Evolutionary conservation across 2,797 vertebrate genomes (phyloP).

Genomic region (Glossophaga mutica): DNA sequence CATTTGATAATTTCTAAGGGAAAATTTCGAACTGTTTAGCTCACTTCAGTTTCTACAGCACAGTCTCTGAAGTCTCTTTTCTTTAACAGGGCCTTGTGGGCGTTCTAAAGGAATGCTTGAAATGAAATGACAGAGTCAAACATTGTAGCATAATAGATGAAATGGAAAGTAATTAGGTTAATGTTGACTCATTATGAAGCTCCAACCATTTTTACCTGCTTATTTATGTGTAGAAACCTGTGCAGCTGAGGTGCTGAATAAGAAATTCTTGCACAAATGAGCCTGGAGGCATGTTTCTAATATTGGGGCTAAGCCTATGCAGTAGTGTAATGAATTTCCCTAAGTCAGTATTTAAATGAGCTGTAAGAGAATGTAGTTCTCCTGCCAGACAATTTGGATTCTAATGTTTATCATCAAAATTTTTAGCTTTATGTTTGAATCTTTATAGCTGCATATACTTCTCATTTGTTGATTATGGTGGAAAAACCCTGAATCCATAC

Average conservation of each 20-base stretch:
- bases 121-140: conserved; percentile 74
- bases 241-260: conserved; percentile 68
- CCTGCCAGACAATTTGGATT: conserved; percentile 50
- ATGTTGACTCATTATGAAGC: conserved; percentile 76
- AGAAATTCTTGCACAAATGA: conserved; percentile 71
- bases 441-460: conserved; percentile 2
- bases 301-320: conserved; percentile 67
- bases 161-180: conserved; percentile 78
- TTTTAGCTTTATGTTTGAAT: conserved; percentile 50
- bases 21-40: conserved; percentile 64
- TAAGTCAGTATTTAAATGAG: conserved; percentile 73
- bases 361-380: conserved; percentile 54
- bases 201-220: conserved; percentile 72
- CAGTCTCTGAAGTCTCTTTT: conserved; percentile 67
- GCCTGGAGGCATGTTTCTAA: conserved; percentile 73
- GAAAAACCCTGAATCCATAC: not conserved
- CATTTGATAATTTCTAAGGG: conserved; percentile 64
- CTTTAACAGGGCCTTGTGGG: conserved; percentile 65
- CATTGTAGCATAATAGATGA: conserved; percentile 70
- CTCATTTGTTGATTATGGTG: conserved; percentile 21
- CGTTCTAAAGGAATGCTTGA: conserved; percentile 71
- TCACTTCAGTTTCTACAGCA: conserved; percentile 45
- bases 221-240: conserved; percentile 72
- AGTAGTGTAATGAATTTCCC: conserved; percentile 68
- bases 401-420: conserved; percentile 47